phyloP scores from a whole-genome alignment of 2,888 invertebrate genomes.

The Strigamia crassipes region DNA sequence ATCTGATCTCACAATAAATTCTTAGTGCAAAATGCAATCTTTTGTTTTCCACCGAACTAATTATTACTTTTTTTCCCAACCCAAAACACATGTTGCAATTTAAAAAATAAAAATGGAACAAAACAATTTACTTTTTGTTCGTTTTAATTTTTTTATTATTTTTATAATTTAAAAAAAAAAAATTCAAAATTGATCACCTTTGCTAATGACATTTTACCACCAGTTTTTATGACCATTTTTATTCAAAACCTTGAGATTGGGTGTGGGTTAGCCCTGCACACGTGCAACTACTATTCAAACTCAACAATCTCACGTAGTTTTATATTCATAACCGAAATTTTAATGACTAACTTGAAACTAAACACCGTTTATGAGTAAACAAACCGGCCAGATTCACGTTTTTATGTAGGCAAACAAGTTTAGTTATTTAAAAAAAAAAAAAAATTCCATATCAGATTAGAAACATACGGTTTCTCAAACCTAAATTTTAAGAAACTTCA shows the following conservation, averaged over 20 bases:
- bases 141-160: not conserved
- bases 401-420: not conserved
- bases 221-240: not conserved
- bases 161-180: no score
- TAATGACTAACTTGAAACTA: not conserved
- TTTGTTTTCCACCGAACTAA: not conserved
- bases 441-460: not conserved
- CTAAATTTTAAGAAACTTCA: not conserved
- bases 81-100: not conserved
- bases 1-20: conserved; percentile 13
- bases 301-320: not conserved
- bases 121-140: not conserved
- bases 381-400: not conserved
- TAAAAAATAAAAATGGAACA: not conserved
- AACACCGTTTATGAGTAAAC: no score
- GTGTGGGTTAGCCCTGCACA: not conserved
- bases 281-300: not conserved
- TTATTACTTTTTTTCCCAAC: not conserved
- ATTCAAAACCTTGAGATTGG: conserved; percentile 14
- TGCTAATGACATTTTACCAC: not conserved
- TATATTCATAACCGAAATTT: conserved; percentile 5
- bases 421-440: not conserved
- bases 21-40: not conserved
- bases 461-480: no score
- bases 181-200: not conserved